Base-by-base conservation (phyloP, 1,140 invertebrate species). In the Drosophila erecta region DNA sequence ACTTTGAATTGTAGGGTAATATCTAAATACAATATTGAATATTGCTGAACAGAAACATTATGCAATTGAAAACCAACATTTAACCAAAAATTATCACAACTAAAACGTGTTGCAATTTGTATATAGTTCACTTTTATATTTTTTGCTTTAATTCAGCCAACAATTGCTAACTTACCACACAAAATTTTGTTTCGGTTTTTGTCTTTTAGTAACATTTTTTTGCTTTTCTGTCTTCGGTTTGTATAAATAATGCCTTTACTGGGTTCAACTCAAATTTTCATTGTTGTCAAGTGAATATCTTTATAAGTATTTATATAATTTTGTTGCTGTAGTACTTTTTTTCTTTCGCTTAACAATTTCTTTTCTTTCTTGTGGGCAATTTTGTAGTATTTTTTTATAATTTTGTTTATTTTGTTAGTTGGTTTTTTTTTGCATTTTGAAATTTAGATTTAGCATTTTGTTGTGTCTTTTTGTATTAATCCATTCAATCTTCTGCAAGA, bases 401-500 rank as follows among this genome's bases (percentile, higher is more conserved):
- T 69, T 74, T 89, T 74, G 59, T 79, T 74, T 67, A 60, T 64
- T 83, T 66, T 81, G 76, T 74, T 74, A 84, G 71, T 74, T 84
- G 70, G 17, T 24, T 78, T 76, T 76, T 55, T 64, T 67, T 75
- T 80, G 72, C 67, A 54, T 73, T 66, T 71, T 62, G 56, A 69
- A 78, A 54, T 78, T 78, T 78, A 78, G 56, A 72, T 87, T 74
- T 73, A 69, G 30, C 40, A 20, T 70, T 77, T 83, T 50, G 46
- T 73, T 78, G 66, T 69, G 62, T 65, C 70, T 86, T 89, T 91
- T 30, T 7, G 74, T 76, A 86, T 84, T 81, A 79, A 87, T 91
- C 90, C 90, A 90, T 91, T 92, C 90, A 92, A 92, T 92, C 90
- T 92, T 92, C 90, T 92, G 90, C 75, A 91, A 84, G 75, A 91